A percentile compares a stretch with the other conserved stretches of the same genome.
Conservation (phyloP, 2,888 invertebrate species). For the Hecatera dysodea region DNA sequence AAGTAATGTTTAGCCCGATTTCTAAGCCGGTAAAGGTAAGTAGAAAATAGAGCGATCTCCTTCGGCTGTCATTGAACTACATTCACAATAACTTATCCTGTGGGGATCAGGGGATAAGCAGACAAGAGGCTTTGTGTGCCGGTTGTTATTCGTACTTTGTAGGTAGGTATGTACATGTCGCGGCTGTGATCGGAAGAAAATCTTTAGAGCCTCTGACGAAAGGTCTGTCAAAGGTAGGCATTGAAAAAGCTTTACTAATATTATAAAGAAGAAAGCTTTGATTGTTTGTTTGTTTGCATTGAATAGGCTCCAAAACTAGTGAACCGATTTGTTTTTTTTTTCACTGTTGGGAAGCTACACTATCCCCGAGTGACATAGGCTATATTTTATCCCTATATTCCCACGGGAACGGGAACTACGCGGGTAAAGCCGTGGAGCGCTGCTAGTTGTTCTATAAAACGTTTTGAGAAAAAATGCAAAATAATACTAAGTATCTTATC, state of each 20-base stretch:
- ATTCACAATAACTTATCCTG: constrained; percentile 57
- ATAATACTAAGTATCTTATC: background rate
- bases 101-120: constrained; percentile 50
- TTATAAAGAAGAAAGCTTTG: too few species aligned
- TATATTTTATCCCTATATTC: too few species aligned
- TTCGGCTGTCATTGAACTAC: constrained; percentile 44
- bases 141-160: constrained; percentile 41
- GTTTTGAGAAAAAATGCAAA: background rate
- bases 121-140: constrained; percentile 52
- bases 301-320: too few species aligned
- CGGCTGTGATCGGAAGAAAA: constrained; percentile 6
- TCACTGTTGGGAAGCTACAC: too few species aligned
- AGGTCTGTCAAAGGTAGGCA: background rate
- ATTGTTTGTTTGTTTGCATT: too few species aligned
- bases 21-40: constrained; percentile 36
- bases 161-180: background rate
- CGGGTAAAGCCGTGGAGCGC: too few species aligned
- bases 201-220: background rate
- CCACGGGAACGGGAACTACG: too few species aligned
- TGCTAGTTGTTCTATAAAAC: background rate
- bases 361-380: too few species aligned
- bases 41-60: constrained; percentile 44
- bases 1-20: constrained; percentile 1
- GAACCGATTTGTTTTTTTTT: too few species aligned
- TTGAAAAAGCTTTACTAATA: background rate